Percentiles rank a stretch among this genome's conserved stretches.
phyloP scores from a whole-genome alignment of 2,888 invertebrate genomes.

The Drosophila quasianomalipes region DNA sequence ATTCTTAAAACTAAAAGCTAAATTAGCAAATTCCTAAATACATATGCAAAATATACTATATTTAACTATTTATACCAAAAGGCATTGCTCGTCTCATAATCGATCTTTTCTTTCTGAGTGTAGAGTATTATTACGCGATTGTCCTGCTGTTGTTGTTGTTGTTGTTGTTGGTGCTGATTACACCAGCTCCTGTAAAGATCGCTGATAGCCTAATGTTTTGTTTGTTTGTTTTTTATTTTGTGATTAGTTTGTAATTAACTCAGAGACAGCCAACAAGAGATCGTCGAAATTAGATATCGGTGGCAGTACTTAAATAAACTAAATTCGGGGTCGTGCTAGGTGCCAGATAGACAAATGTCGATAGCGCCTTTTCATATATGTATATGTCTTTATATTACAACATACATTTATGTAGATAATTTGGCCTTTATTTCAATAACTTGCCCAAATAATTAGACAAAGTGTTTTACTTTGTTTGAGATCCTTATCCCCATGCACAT shows the following conservation, averaged over 20 bases:
- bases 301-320: slow-evolving; percentile 22
- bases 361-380: slow-evolving; percentile 52
- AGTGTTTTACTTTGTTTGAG: slow-evolving; percentile 47
- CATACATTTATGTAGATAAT: not conserved
- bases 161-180: slow-evolving; percentile 4
- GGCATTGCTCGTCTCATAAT: not conserved
- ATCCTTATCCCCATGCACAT: slow-evolving; percentile 73
- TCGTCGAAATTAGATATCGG: slow-evolving; percentile 40
- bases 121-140: slow-evolving; percentile 29
- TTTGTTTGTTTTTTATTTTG: slow-evolving; percentile 46
- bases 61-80: not conserved
- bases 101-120: not conserved
- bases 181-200: slow-evolving; percentile 63
- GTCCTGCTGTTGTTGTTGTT: slow-evolving; percentile 14
- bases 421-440: slow-evolving; percentile 57
- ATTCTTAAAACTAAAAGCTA: not conserved
- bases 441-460: slow-evolving; percentile 57
- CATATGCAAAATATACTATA: not conserved
- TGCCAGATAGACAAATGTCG: slow-evolving; percentile 77
- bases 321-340: slow-evolving; percentile 45
- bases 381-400: not conserved
- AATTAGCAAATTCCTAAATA: not conserved
- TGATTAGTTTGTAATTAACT: slow-evolving; percentile 76
- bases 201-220: slow-evolving; percentile 74
- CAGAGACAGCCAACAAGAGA: slow-evolving; percentile 43